Evolutionary conservation across 2,113 vertebrate species (phyloP), one percentile per base, ranked within the genome.

Genomic region (Emydocephalus ijimae): DNA sequence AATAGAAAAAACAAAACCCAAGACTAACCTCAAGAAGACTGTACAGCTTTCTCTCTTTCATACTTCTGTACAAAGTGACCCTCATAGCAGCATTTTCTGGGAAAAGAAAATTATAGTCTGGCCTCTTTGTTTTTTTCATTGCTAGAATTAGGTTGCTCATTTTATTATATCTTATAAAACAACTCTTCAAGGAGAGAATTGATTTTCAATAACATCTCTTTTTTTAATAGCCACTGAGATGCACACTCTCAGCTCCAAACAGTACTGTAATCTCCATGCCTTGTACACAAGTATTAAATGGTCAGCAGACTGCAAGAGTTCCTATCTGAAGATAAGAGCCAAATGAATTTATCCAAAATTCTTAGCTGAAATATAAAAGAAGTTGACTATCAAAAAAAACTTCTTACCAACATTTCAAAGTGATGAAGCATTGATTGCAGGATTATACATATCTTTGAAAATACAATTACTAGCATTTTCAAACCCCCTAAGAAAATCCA

Each of bases 111-210:
- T 96, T 96, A 97, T 93, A 96, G 95, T 95, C 95, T 94, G 93
- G 92, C 95, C 95, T 97, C 95, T 97, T 59, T 61, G 93, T 95
- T 96, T 96, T 96, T 96, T 96, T 95, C 95, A 94, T 95, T 96
- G 96, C 95, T 95, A 96, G 95, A 97, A 96, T 94, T 95, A 96
- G 95, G 96, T 96, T 97, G 97, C 95, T 96, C 93, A 96, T 97
- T 96, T 96, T 96, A 95, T 96, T 96, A 96, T 95, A 96, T 88
- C 94, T 96, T 96, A 95, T 69, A 96, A 96, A 97, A 97, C 94
- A 96, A 95, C 85, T 95, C 95, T 95, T 91, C 92, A 95, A 96
- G 93, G 88, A 94, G 93, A 95, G 96, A 97, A 96, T 94, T 96
- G 96, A 95, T 96, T 97, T 97, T 96, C 96, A 96, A 92, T 95